Evolutionary conservation across 2,113 vertebrate species (phyloP), one percentile per base, ranked within the genome.

Genomic region (Sebastes schlegelii): DNA sequence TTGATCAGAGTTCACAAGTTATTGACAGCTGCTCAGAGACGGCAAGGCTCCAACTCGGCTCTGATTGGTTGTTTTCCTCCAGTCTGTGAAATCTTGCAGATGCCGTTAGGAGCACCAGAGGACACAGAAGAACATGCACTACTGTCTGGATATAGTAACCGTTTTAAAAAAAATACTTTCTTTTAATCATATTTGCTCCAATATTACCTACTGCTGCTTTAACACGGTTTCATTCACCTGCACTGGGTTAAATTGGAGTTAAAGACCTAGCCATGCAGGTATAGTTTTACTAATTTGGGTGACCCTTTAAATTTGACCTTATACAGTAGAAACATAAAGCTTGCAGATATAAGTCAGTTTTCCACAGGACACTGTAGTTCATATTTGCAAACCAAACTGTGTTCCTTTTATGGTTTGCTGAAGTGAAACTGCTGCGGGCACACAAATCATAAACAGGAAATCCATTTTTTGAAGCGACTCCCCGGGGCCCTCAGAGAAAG

Each of bases 381-480:
- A 77, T 49, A 48, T 74, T 19, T 74, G 40, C 5, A 46, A 79
- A 17, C 1, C 40, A 76, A 48, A 73, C 61, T 42, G n/a, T 61
- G 26, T 17, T 62, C 46, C 61, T 69, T 65, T 46, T 0, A 14
- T 16, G 4, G 26, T 61, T 76, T 68, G 57, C 26, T 75, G 71
- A 88, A 74, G 68, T 67, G 81, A 91, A 84, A 84, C 83, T 48
- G 23, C 64, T 78, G 55, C 23, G 0, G n/a, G 40, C 8, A 23
- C 46, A 66, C n/a, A 40, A 63, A 74, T 65, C 45, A 13, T 74
- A 72, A 87, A 88, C 79, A 90, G 87, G 87, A 90, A 89, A n/a
- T 16, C 10, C 57, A 60, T 73, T 75, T 80, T 68, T 74, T 67
- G 16, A 17, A 79, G 52, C 7, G 12, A 13, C 5, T 77, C 79